Evolutionary conservation across 2,113 vertebrate species (phyloP).

Genomic region (Trematomus loennbergii): DNA sequence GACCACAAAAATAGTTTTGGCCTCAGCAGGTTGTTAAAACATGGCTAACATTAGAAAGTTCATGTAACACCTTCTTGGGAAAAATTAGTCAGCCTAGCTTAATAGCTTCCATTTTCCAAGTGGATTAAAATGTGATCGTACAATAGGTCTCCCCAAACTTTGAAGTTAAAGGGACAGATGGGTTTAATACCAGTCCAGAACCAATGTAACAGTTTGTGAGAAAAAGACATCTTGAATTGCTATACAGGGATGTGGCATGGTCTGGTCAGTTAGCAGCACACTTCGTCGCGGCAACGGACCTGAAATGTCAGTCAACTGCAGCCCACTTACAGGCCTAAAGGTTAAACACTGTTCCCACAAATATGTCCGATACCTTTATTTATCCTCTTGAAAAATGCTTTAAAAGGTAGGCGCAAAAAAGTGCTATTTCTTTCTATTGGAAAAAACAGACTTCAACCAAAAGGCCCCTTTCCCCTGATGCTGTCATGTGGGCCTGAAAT

Average conservation of each 20-base stretch:
- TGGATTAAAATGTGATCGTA: no score
- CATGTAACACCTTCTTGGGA: no score
- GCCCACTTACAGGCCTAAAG: not conserved
- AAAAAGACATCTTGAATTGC: not conserved
- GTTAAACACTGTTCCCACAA: slow-evolving; percentile 5
- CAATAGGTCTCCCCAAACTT: no score
- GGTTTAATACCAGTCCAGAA: no score
- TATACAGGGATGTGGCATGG: not conserved
- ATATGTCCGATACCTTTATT: not conserved
- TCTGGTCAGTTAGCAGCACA: not conserved
- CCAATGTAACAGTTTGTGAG: not conserved
- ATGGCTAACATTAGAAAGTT: no score
- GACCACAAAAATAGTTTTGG: not conserved
- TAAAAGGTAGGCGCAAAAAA: not conserved
- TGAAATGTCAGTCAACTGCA: not conserved
- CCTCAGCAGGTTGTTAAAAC: no score
- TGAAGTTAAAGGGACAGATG: no score
- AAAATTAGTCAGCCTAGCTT: not conserved
- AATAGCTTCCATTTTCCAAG: not conserved
- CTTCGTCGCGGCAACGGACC: not conserved
- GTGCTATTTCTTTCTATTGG: not conserved
- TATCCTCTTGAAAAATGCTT: not conserved
- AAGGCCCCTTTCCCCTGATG: not conserved
- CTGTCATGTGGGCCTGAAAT: slow-evolving; percentile 17
- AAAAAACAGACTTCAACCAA: slow-evolving; percentile 4